These are phyloP conservation scores for Scolanthus callimorphus DNA, from an alignment of 92 coral and sea anemone species.

Conservation along the genomic window DNA sequence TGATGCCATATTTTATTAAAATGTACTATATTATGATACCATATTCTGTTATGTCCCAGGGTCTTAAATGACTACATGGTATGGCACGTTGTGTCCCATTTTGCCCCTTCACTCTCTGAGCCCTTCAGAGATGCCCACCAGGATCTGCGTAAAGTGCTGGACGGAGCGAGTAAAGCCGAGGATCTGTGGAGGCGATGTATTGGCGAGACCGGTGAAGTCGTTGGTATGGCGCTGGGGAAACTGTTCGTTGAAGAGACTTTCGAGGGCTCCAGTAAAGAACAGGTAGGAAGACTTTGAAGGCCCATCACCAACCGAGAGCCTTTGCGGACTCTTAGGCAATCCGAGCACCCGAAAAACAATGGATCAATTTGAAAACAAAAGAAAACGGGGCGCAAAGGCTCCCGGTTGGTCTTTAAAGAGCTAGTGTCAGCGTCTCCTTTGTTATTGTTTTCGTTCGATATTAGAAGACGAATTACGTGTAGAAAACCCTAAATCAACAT, in stretches of 20 bases:
- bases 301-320: no score
- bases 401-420: no score
- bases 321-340: no score
- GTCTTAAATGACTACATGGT: slow-evolving; percentile 71
- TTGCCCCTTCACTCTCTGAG: slow-evolving; percentile 50
- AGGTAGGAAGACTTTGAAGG: no score
- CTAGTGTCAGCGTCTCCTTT: no score
- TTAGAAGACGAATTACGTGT: no score
- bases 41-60: slow-evolving; percentile 15
- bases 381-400: no score
- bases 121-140: slow-evolving; percentile 58
- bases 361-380: no score
- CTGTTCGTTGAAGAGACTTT: slow-evolving; percentile 65
- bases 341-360: no score
- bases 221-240: slow-evolving; percentile 83
- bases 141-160: slow-evolving; percentile 41
- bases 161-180: slow-evolving; percentile 54
- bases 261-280: slow-evolving; percentile 61
- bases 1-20: no score
- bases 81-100: slow-evolving; percentile 60
- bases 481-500: no score
- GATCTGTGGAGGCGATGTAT: slow-evolving; percentile 79
- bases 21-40: background rate
- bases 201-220: slow-evolving; percentile 44
- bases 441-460: no score